Conservation (phyloP, 1,140 invertebrate species). For the Drosophila truncata region DNA sequence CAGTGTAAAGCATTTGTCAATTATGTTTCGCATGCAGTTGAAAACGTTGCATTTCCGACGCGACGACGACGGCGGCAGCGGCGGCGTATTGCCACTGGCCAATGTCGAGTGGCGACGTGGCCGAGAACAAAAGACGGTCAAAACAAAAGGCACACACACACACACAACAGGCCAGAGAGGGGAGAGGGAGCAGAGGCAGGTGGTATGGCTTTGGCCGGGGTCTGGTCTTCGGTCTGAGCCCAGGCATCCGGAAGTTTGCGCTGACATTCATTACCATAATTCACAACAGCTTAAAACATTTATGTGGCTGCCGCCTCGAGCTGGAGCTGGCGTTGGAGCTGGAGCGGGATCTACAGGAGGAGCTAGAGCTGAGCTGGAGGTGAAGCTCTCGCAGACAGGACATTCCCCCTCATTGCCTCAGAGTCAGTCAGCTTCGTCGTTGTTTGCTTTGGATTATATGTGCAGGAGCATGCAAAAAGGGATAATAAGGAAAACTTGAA, state of each 20-base stretch:
- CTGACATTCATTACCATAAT: conserved; percentile 84
- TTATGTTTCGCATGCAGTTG: conserved; percentile 72
- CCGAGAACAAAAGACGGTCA: conserved; percentile 57
- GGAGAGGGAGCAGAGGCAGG: conserved; percentile 6
- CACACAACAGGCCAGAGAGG: not conserved
- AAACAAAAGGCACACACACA: conserved; percentile 18
- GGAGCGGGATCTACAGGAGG: not conserved
- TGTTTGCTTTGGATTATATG: conserved; percentile 63
- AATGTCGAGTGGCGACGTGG: conserved; percentile 51
- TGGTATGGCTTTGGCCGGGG: conserved; percentile 14
- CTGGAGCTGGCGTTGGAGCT: not conserved
- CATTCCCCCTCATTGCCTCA: conserved; percentile 1
- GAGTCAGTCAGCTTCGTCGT: conserved; percentile 6
- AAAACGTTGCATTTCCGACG: conserved; percentile 69
- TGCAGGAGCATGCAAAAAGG: conserved; percentile 55
- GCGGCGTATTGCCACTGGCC: conserved; percentile 18
- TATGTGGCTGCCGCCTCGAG: conserved; percentile 68
- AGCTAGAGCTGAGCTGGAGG: not conserved
- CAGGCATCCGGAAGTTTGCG: conserved; percentile 73
- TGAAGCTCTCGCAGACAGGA: conserved; percentile 22
- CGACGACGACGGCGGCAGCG: not conserved
- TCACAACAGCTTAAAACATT: conserved; percentile 84
- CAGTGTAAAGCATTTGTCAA: conserved; percentile 71
- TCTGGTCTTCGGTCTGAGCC: conserved; percentile 34
- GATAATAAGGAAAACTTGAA: conserved; percentile 77